phyloP scores from a whole-genome alignment of 2,797 vertebrate species.

The Orestias chungarensis region DNA sequence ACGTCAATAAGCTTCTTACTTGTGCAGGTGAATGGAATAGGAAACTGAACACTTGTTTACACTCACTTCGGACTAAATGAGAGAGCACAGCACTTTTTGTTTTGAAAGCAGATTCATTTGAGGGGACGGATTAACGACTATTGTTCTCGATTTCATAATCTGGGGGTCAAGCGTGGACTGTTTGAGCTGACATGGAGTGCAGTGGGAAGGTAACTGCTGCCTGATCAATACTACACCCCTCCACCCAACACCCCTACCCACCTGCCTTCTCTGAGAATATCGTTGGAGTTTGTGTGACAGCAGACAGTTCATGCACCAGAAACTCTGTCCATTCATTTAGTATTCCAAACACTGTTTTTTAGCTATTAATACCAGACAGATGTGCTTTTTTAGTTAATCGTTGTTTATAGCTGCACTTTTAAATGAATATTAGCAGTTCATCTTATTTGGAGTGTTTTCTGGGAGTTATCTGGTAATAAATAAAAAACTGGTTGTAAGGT shows the following conservation, averaged over 20 bases:
- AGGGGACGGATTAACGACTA: slow-evolving; percentile 5
- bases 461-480: neutral
- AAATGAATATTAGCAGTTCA: neutral
- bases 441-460: neutral
- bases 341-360: neutral
- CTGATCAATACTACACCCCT: slow-evolving; percentile 1
- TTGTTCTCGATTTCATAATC: neutral
- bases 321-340: neutral
- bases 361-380: too few relatives aligned
- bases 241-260: neutral
- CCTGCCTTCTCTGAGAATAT: neutral
- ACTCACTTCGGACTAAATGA: slow-evolving; percentile 14
- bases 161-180: slow-evolving; percentile 11
- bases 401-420: neutral
- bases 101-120: slow-evolving; percentile 7
- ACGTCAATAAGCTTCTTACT: slow-evolving; percentile 70
- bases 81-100: slow-evolving; percentile 4
- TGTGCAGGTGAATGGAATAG: slow-evolving; percentile 53
- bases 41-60: slow-evolving; percentile 48
- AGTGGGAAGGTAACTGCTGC: slow-evolving; percentile 68
- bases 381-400: neutral
- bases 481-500: neutral
- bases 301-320: neutral
- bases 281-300: neutral
- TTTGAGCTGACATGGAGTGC: slow-evolving; percentile 65